phyloP scores from a whole-genome alignment of 2,888 invertebrate species.

The Eupsilia transversa region DNA sequence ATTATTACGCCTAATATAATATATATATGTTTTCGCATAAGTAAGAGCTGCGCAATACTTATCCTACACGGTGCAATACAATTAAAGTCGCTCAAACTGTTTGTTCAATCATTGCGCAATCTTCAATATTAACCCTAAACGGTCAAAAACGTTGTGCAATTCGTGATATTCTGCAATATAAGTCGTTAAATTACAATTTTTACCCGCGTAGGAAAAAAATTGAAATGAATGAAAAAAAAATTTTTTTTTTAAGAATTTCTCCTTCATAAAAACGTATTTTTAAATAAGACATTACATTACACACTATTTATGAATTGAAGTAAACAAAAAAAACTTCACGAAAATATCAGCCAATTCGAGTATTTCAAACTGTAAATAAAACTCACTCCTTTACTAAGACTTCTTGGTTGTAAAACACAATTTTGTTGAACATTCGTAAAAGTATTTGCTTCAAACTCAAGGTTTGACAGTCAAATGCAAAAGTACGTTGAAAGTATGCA shows the following conservation, averaged over 20 bases:
- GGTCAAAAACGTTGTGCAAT: too few species aligned
- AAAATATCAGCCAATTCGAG: neutral
- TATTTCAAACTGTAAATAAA: neutral
- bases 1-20: too few species aligned
- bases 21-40: too few species aligned
- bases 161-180: too few species aligned
- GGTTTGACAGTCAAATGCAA: neutral
- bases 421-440: slow-evolving; percentile 19
- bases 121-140: too few species aligned
- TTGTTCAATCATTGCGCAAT: too few species aligned
- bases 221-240: too few species aligned
- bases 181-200: too few species aligned
- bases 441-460: slow-evolving; percentile 38
- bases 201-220: too few species aligned
- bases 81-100: too few species aligned
- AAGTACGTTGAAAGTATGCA: slow-evolving; percentile 15
- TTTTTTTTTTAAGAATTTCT: neutral
- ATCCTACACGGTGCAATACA: too few species aligned
- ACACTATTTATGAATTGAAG: neutral
- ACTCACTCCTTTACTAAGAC: neutral
- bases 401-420: neutral
- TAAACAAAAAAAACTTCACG: neutral
- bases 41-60: too few species aligned
- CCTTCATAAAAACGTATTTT: neutral
- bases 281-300: neutral